Percentiles rank a stretch among this genome's conserved stretches.
Evolutionary conservation across 2,113 vertebrate genomes (phyloP).

Genomic region (Hypanus sabinus): DNA sequence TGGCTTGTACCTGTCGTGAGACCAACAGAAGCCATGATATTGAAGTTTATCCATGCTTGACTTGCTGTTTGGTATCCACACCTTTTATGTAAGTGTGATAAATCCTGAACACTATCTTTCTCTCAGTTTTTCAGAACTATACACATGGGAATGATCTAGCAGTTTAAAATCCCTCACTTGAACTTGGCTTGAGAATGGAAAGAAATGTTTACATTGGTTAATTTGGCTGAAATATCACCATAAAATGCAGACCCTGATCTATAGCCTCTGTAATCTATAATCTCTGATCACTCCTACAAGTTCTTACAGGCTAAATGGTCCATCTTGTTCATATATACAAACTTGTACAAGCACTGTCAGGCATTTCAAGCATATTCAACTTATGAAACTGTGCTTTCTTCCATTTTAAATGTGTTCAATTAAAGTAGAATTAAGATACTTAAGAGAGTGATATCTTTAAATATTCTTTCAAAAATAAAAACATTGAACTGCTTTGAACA

Average conservation of each 20-base stretch:
- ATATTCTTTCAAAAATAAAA: not conserved
- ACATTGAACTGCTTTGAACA: not conserved
- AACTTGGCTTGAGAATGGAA: not conserved
- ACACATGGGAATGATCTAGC: not conserved
- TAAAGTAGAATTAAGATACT: not conserved
- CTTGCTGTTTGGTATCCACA: not conserved
- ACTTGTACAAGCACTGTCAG: not conserved
- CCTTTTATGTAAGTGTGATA: not conserved
- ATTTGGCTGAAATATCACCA: not conserved
- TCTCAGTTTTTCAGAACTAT: not conserved
- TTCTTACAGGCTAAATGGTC: not conserved
- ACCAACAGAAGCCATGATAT: not conserved
- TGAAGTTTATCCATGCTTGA: not conserved
- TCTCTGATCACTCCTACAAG: not conserved
- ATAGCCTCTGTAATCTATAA: too few relatives aligned
- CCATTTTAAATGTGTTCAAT: not conserved
- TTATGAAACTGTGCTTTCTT: not conserved
- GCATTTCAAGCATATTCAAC: not conserved
- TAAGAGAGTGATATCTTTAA: not conserved
- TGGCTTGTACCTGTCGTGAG: not conserved
- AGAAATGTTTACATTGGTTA: not conserved
- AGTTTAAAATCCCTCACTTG: not conserved
- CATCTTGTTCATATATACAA: not conserved
- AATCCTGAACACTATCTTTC: not conserved
- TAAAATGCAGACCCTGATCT: not conserved